These are phyloP conservation scores for Cebus imitator DNA, from an alignment of 2,113 vertebrate species.

Conservation along the genomic window DNA sequence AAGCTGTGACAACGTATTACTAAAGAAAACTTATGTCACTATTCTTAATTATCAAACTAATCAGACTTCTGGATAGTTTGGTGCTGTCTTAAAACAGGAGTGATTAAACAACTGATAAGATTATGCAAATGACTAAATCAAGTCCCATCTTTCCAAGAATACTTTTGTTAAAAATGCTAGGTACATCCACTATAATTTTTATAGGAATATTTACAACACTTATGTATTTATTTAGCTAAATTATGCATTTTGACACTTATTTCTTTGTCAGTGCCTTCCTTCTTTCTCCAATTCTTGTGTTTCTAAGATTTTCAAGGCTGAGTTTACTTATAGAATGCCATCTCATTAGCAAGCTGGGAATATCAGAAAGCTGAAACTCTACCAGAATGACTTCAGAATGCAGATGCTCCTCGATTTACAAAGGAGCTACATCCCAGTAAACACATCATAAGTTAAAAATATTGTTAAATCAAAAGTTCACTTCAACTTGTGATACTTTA, in stretches of 20 bases:
- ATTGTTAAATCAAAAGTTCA: not conserved
- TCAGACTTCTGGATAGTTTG: slow-evolving; percentile 3
- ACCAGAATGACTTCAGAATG: not conserved
- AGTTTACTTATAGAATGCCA: not conserved
- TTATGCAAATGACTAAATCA: not conserved
- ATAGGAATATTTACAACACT: not conserved
- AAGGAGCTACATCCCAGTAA: not conserved
- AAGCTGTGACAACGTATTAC: not conserved
- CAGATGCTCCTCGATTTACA: not conserved
- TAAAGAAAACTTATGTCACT: slow-evolving; percentile 21
- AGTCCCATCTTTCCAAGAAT: not conserved
- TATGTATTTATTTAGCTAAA: not conserved
- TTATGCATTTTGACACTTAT: not conserved
- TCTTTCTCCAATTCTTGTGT: not conserved
- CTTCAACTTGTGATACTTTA: not conserved
- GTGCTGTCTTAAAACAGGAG: not conserved
- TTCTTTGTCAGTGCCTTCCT: not conserved
- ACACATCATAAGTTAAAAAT: not conserved
- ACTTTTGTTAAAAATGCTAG: not conserved
- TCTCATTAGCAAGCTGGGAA: not conserved
- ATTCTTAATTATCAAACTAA: slow-evolving; percentile 40
- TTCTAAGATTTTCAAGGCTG: not conserved
- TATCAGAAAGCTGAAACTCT: not conserved
- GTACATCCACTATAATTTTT: not conserved
- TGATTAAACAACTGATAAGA: not conserved